phyloP scores from a whole-genome alignment of 2,888 invertebrate genomes.

The Crossocerus cetratus region DNA sequence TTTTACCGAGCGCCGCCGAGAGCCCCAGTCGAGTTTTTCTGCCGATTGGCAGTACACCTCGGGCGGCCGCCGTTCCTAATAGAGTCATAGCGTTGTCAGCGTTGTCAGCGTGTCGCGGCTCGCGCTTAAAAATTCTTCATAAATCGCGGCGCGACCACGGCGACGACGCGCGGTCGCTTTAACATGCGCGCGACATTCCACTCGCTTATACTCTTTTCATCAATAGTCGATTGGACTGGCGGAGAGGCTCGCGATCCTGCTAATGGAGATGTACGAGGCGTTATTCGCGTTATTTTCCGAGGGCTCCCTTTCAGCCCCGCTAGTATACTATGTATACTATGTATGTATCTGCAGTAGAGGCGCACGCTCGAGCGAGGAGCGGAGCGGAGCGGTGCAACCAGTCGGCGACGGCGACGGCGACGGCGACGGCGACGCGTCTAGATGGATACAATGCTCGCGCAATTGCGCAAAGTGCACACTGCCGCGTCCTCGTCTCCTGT shows the following conservation, averaged over 20 bases:
- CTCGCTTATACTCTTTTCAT: conserved; percentile 28
- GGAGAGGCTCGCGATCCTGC: conserved; percentile 22
- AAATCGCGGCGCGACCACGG: conserved; percentile 20
- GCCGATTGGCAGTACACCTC: not conserved
- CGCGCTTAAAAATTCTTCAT: conserved; percentile 33
- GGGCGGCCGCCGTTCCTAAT: conserved; percentile 10
- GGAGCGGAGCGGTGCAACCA: conserved; percentile 16
- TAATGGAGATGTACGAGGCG: conserved; percentile 50
- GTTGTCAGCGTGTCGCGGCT: too few species aligned
- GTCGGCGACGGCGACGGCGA: conserved; percentile 23
- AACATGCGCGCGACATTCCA: conserved; percentile 38
- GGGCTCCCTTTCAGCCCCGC: conserved; percentile 10
- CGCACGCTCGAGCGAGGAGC: not conserved
- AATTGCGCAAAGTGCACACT: conserved; percentile 29
- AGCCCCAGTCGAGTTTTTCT: not conserved
- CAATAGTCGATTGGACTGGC: conserved; percentile 11
- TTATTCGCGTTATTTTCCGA: conserved; percentile 39
- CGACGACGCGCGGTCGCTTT: conserved; percentile 27
- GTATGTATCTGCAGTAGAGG: too few species aligned
- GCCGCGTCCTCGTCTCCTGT: conserved; percentile 9
- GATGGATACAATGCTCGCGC: conserved; percentile 21
- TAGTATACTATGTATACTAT: too few species aligned
- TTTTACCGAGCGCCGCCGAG: not conserved
- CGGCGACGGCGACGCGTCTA: conserved; percentile 19
- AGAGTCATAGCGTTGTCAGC: conserved; percentile 26